A percentile compares a stretch with the other conserved stretches of the same genome.
phyloP scores from a whole-genome alignment of 2,113 vertebrate genomes.

The Piaya cayana region DNA sequence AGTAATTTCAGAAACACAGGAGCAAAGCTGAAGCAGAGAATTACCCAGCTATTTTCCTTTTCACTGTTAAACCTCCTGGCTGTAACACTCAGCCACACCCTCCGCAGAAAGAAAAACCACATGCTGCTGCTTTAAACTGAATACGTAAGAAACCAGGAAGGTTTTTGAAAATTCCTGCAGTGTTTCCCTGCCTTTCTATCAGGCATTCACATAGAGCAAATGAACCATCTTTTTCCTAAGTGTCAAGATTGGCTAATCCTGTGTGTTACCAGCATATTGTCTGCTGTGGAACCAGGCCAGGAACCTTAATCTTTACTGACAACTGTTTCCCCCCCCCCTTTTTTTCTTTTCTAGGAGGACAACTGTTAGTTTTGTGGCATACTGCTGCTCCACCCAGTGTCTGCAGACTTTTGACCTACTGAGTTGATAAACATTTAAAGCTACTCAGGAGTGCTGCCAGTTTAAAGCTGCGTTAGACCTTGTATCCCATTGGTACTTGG shows the following conservation, averaged over 20 bases:
- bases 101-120: background rate
- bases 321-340: background rate
- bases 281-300: slow-evolving; percentile 9
- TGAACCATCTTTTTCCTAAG: background rate
- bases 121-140: background rate
- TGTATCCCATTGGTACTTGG: slow-evolving; percentile 19
- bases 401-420: slow-evolving; percentile 93
- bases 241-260: background rate
- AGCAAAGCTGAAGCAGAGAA: background rate
- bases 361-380: slow-evolving; percentile 94
- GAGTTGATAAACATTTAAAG: slow-evolving; percentile 81
- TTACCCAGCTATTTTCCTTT: slow-evolving; percentile 31
- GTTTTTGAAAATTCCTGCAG: slow-evolving; percentile 10
- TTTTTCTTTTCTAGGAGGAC: slow-evolving; percentile 78
- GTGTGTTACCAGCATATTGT: slow-evolving; percentile 27
- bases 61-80: slow-evolving; percentile 17
- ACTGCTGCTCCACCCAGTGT: slow-evolving; percentile 96
- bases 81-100: background rate
- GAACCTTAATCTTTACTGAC: slow-evolving; percentile 56
- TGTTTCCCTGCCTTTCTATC: background rate
- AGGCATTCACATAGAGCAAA: background rate
- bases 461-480: slow-evolving; percentile 19
- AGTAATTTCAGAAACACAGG: slow-evolving; percentile 13
- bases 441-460: slow-evolving; percentile 60
- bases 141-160: background rate